Base-by-base conservation (phyloP, 2,797 vertebrate species). In the Columba guinea region DNA sequence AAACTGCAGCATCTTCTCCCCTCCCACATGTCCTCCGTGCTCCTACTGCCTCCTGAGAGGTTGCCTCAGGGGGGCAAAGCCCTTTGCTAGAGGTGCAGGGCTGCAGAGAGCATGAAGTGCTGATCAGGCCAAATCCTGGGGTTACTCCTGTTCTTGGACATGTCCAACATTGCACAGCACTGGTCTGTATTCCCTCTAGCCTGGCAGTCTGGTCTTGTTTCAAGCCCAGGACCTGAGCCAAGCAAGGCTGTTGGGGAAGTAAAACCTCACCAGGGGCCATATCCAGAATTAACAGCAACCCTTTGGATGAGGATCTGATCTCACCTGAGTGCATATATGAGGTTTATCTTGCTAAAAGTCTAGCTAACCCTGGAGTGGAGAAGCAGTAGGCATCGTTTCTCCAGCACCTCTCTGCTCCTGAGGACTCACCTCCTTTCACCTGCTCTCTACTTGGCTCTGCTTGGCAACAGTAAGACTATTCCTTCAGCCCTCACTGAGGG, bases 1-100 rank as follows among this genome's bases (percentile, higher is more conserved):
- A n/a, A 26, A 15, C 21, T 62, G 55, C 52, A 73, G 41, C 55
- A 44, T 8, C 79, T n/a, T 52, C 84, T 64, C 13, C 60, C 28
- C 53, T 75, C 62, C 64, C 30, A 59, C 30, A 2, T 0, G 0
- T 10, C 49, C 37, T 44, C 30, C 16, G 24, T 44, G 39, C 53
- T 49, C 24, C 60, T 77, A 49, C 69, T 83, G 78, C 62, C 35
- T 55, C 28, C 55, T 35, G 28, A 2, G 26, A 22, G 26, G 13
- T 2, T 41, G 5, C 14, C 55, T 46, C 7, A 10, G 17, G 4
- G 5, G 17, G 11, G 10, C 21, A 78, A 35, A 94, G 53, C 48
- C 22, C 22, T 55, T 69, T 78, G 39, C 34, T 73, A 3, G 8
- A 16, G 23, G 10, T 18, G 26, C 24, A 52, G 67, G 35, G 67